phyloP scores from a whole-genome alignment of 2,888 invertebrate genomes.

The Eupelmus urozonus region DNA sequence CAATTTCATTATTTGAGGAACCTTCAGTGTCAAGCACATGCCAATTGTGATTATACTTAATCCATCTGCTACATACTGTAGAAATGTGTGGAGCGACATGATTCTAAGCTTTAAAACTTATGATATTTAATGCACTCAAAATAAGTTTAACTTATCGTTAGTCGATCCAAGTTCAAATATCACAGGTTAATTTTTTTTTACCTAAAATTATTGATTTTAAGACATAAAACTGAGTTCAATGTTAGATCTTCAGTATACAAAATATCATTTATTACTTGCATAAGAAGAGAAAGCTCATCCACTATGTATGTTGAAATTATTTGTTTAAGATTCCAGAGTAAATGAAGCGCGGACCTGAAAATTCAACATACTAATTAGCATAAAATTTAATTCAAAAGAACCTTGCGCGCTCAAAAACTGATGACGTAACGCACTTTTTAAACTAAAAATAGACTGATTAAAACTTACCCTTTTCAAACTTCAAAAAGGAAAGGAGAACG shows the following conservation, averaged over 20 bases:
- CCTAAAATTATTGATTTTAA: too few species aligned
- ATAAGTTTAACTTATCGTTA: too few species aligned
- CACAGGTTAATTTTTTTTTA: too few species aligned
- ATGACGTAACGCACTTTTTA: background rate
- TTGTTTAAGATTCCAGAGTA: too few species aligned
- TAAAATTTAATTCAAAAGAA: background rate
- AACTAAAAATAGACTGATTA: background rate
- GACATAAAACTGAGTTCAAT: too few species aligned
- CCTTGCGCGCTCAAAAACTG: background rate
- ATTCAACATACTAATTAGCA: background rate
- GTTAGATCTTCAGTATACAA: too few species aligned
- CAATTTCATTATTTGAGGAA: slow-evolving; percentile 89
- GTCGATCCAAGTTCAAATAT: too few species aligned
- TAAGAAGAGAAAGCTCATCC: too few species aligned
- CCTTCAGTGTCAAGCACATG: slow-evolving; percentile 87
- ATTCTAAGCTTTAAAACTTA: too few species aligned
- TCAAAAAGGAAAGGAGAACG: background rate
- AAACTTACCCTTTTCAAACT: slow-evolving; percentile 5
- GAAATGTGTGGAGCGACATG: slow-evolving; percentile 52
- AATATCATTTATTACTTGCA: too few species aligned
- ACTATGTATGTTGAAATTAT: too few species aligned
- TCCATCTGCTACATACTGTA: slow-evolving; percentile 78
- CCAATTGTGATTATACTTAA: slow-evolving; percentile 87
- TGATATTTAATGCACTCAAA: too few species aligned
- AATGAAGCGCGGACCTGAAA: background rate